Evolutionary conservation across 2,113 vertebrate species (phyloP), one percentile per base, ranked within the genome.

Genomic region (Gracilinanus agilis): DNA sequence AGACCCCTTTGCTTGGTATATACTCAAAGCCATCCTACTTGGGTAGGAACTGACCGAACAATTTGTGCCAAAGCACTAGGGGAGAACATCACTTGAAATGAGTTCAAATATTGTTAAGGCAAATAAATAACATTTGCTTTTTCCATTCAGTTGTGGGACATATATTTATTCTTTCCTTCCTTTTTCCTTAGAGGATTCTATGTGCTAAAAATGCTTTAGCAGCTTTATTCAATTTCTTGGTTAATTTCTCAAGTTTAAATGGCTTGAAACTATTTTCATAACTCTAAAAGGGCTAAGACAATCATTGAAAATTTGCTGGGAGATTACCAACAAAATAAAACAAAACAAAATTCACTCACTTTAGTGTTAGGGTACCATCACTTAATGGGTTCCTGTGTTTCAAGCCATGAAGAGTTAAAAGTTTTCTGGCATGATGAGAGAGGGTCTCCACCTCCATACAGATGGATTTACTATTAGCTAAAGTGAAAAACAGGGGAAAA

Each of bases 151-250:
- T 94, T 94, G 53, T 83, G 54, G 94, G 55, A 24, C 67, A 88
- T 89, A 44, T 55, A 67, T 88, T 91, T 53, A 93, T 93, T 92
- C 53, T 67, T 88, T 12, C 1, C 40, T 21, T 10, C 11, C 3
- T 55, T 54, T 93, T 91, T 91, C 95, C 92, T 92, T 92, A 94
- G 90, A 94, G n/a, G n/a, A 90, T 44, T 94, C 54, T 93, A 53
- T 2, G 88, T 24, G 92, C 53, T 4, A 89, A 88, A 92, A 44
- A 44, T 91, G 55, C 44, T 91, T 55, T 90, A 44, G 96, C 92
- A 94, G 55, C 16, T 53, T 58, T 3, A 44, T 89, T 93, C 0
- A 6, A 92, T 89, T 91, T 92, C 27, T 89, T 56, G 95, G 92
- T 61, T 29, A 44, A 23, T 56, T 95, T 92, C 95, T 83, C 54